These are phyloP conservation scores for Hoplodrina ambigua DNA, from an alignment of 2,888 invertebrate genomes.

Conservation along the genomic window DNA sequence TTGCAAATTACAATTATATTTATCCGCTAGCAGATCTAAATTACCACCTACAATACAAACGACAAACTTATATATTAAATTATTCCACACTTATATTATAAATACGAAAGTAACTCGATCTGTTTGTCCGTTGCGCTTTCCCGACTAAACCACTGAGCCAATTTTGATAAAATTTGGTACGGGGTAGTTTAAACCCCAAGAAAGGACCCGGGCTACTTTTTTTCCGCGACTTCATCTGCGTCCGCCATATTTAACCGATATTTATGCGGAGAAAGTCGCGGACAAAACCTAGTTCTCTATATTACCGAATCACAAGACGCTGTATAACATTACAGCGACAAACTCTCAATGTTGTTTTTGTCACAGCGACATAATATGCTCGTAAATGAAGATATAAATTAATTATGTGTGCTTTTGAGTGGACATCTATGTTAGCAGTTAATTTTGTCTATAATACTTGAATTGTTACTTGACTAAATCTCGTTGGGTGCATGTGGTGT, in stretches of 20 bases:
- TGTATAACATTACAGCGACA: background rate
- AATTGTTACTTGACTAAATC: background rate
- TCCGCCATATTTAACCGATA: too few relatives aligned
- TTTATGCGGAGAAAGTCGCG: too few relatives aligned
- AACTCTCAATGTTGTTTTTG: background rate
- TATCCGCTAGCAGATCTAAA: background rate
- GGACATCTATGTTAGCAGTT: background rate
- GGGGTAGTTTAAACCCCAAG: too few relatives aligned
- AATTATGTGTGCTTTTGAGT: background rate
- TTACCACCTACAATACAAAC: background rate
- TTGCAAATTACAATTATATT: conserved; percentile 11
- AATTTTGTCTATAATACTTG: background rate
- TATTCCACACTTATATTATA: too few relatives aligned
- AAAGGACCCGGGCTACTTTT: too few relatives aligned
- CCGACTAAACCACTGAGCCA: too few relatives aligned
- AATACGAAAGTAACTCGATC: too few relatives aligned
- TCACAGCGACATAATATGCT: background rate
- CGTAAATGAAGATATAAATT: background rate
- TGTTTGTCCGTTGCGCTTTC: too few relatives aligned
- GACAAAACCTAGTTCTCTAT: too few relatives aligned
- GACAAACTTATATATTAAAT: too few relatives aligned
- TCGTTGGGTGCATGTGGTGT: background rate
- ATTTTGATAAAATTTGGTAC: too few relatives aligned
- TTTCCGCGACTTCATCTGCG: too few relatives aligned
- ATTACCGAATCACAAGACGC: background rate